Conservation (phyloP, 2,888 invertebrate species). For the Cheilosia pagana region DNA sequence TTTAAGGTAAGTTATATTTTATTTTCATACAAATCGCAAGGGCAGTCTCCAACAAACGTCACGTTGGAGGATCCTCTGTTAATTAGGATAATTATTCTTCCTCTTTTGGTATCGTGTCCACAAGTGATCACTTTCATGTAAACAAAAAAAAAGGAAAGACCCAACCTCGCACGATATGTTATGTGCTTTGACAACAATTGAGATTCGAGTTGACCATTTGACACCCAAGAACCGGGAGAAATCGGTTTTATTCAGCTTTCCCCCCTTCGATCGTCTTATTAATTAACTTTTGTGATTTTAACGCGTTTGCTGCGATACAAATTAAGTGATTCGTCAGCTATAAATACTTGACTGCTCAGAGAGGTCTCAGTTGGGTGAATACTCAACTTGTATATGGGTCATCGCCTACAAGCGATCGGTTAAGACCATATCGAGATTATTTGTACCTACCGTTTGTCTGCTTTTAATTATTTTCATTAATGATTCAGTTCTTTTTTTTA, state of each 20-base stretch:
- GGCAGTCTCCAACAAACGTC: background rate
- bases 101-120: slow-evolving; percentile 16
- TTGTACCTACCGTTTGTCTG: too few relatives aligned
- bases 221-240: slow-evolving; percentile 56
- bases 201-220: slow-evolving; percentile 62
- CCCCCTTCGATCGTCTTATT: background rate
- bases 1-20: slow-evolving; percentile 80
- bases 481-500: too few relatives aligned
- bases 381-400: too few relatives aligned
- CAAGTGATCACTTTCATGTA: slow-evolving; percentile 21
- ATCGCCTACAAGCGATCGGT: too few relatives aligned
- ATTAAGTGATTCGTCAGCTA: slow-evolving; percentile 52
- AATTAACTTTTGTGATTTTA: background rate
- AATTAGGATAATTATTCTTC: slow-evolving; percentile 50
- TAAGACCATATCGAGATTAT: too few relatives aligned
- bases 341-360: background rate
- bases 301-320: background rate
- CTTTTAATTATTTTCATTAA: too few relatives aligned
- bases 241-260: slow-evolving; percentile 35
- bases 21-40: background rate
- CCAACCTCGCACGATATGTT: slow-evolving; percentile 3
- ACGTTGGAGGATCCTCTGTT: slow-evolving; percentile 1
- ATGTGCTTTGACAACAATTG: slow-evolving; percentile 65
- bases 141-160: slow-evolving; percentile 23
- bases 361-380: too few relatives aligned